Evolutionary conservation across 64 coral and sea anemone species (phyloP).

Genomic region (Montipora capricornis): DNA sequence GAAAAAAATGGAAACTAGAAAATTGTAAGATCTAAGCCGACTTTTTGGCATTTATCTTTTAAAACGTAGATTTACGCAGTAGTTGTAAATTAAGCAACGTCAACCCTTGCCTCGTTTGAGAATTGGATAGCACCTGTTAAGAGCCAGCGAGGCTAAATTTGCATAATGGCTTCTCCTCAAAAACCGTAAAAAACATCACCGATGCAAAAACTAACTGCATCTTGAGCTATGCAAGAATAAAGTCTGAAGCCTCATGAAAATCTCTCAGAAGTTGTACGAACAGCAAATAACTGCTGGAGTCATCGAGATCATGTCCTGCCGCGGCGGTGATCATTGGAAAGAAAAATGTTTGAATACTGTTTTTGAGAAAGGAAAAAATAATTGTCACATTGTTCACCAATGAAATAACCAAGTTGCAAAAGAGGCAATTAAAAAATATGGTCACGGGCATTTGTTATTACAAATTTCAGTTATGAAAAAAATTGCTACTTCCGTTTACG

Average conservation of each 20-base stretch:
- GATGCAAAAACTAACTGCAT: not conserved
- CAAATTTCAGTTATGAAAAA: too few relatives aligned
- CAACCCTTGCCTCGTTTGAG: not conserved
- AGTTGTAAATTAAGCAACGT: not conserved
- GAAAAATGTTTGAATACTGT: not conserved
- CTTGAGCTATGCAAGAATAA: not conserved
- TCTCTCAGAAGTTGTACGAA: too few relatives aligned
- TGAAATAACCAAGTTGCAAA: not conserved
- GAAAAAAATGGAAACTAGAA: too few relatives aligned
- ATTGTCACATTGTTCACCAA: not conserved
- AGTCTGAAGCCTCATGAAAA: not conserved
- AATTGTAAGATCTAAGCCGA: too few relatives aligned
- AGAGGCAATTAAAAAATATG: not conserved
- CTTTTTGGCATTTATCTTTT: too few relatives aligned
- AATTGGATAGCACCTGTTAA: not conserved
- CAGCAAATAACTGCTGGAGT: not conserved
- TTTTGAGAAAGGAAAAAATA: not conserved
- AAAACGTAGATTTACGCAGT: not conserved
- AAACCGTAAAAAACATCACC: not conserved
- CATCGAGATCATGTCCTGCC: not conserved
- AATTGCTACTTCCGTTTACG: too few relatives aligned
- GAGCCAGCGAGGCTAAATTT: not conserved
- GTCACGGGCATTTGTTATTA: not conserved
- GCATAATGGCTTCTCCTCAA: not conserved
- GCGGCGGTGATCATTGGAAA: not conserved